A percentile compares a stretch with the other conserved stretches of the same genome.
Evolutionary conservation across 2,888 invertebrate genomes (phyloP).

Genomic region (Laothoe populi): DNA sequence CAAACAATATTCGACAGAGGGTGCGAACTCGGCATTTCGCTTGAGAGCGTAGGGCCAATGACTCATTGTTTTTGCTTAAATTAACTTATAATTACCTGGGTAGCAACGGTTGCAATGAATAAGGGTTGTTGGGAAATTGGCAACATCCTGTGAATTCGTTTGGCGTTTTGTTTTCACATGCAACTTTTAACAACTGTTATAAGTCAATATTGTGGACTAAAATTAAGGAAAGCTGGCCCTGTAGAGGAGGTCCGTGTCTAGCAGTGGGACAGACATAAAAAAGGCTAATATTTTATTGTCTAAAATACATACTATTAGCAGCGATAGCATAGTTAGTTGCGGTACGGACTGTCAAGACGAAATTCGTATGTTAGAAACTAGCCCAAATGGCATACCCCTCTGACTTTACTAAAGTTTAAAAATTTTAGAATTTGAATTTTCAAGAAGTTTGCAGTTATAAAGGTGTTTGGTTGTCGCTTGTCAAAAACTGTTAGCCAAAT

Average conservation of each 20-base stretch:
- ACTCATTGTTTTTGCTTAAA: conserved; percentile 32
- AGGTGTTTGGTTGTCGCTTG: background rate
- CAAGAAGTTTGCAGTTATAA: background rate
- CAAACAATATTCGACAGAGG: conserved; percentile 52
- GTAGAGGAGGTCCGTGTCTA: too few relatives aligned
- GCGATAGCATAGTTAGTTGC: too few relatives aligned
- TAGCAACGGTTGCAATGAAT: conserved; percentile 37
- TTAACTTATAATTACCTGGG: conserved; percentile 59
- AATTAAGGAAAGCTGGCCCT: too few relatives aligned
- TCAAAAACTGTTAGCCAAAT: background rate
- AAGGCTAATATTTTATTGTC: too few relatives aligned
- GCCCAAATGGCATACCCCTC: too few relatives aligned
- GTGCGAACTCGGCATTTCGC: conserved; percentile 25
- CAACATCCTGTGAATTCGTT: conserved; percentile 37
- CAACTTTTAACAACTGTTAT: background rate
- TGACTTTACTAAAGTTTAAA: background rate
- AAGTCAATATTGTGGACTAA: too few relatives aligned
- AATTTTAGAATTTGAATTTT: too few relatives aligned
- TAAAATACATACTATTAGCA: too few relatives aligned
- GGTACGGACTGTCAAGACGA: too few relatives aligned
- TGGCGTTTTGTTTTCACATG: conserved; percentile 33
- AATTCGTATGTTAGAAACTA: too few relatives aligned
- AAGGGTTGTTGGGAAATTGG: conserved; percentile 42
- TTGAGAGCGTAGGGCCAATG: conserved; percentile 27
- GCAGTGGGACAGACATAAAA: too few relatives aligned